These are phyloP conservation scores for Stomatorhinus ivindoensis DNA, from an alignment of 2,113 vertebrate species.

Conservation along the genomic window DNA sequence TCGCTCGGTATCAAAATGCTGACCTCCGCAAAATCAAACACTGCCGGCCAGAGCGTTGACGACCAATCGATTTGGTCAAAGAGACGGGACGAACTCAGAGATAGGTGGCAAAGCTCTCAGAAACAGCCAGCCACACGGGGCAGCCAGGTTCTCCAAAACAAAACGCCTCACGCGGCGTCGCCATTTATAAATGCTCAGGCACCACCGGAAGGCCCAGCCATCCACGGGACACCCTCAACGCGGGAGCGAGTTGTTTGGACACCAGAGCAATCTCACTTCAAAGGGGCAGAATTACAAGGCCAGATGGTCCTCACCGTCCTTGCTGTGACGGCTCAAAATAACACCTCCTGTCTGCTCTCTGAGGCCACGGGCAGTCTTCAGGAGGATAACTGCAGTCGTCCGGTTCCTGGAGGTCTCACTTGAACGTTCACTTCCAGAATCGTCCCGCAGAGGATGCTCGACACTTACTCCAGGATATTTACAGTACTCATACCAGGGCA, in stretches of 20 bases:
- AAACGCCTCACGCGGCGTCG: neutral
- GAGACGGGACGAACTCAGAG: neutral
- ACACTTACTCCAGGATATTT: conserved; percentile 37
- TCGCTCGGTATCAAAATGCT: neutral
- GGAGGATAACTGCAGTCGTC: conserved; percentile 33
- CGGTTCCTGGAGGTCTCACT: neutral
- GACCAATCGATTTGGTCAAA: neutral
- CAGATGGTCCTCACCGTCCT: conserved; percentile 60
- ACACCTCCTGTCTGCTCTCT: conserved; percentile 37
- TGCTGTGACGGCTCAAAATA: conserved; percentile 24
- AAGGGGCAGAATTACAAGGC: conserved; percentile 41
- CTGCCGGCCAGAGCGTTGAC: neutral
- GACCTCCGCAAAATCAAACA: neutral
- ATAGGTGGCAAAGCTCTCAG: neutral
- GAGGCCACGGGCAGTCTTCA: conserved; percentile 32
- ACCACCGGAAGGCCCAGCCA: neutral
- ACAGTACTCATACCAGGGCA: conserved; percentile 34
- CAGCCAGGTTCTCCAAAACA: conserved; percentile 2
- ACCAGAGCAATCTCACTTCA: conserved; percentile 12
- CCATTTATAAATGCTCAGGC: neutral
- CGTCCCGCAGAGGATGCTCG: conserved; percentile 24
- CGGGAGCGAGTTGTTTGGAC: no score
- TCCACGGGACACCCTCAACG: neutral
- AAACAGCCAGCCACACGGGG: neutral
- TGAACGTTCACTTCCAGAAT: neutral